phyloP scores from a whole-genome alignment of 2,797 vertebrate genomes.

The Semaprochilodus insignis region DNA sequence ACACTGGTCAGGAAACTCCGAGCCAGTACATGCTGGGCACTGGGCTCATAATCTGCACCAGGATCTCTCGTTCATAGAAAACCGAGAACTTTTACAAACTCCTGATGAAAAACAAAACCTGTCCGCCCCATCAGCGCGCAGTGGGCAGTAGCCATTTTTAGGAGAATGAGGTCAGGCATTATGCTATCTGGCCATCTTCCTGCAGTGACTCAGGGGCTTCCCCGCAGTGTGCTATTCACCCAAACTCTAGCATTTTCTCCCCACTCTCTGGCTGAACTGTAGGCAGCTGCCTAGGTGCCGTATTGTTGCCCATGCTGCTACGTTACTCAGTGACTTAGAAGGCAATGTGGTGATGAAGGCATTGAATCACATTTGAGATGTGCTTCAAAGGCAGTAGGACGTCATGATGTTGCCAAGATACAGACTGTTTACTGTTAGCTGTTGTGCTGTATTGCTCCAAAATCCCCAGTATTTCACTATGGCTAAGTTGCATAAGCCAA shows the following conservation, averaged over 20 bases:
- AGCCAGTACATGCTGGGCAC: neutral
- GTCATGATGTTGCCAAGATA: too few relatives aligned
- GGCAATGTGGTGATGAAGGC: too few relatives aligned
- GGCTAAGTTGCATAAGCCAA: too few relatives aligned
- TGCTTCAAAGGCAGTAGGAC: too few relatives aligned
- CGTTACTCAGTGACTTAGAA: too few relatives aligned
- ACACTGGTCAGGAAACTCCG: constrained; percentile 47
- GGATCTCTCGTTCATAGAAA: neutral
- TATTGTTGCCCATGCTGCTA: too few relatives aligned
- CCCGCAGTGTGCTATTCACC: neutral
- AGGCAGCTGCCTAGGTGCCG: too few relatives aligned
- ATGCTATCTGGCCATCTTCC: constrained; percentile 35
- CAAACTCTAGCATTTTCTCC: neutral
- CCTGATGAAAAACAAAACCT: neutral
- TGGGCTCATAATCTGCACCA: neutral
- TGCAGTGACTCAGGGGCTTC: constrained; percentile 42
- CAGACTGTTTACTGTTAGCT: too few relatives aligned
- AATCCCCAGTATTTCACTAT: too few relatives aligned
- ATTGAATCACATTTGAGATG: too few relatives aligned
- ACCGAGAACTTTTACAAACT: neutral
- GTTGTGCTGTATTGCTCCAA: too few relatives aligned
- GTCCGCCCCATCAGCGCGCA: neutral
- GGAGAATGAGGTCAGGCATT: constrained; percentile 18
- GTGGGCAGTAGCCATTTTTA: constrained; percentile 24
- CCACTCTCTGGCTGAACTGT: neutral